A percentile compares a stretch with the other conserved stretches of the same genome.
Conservation (phyloP, 1,140 invertebrate genomes). For the Brachionus koreanus region DNA sequence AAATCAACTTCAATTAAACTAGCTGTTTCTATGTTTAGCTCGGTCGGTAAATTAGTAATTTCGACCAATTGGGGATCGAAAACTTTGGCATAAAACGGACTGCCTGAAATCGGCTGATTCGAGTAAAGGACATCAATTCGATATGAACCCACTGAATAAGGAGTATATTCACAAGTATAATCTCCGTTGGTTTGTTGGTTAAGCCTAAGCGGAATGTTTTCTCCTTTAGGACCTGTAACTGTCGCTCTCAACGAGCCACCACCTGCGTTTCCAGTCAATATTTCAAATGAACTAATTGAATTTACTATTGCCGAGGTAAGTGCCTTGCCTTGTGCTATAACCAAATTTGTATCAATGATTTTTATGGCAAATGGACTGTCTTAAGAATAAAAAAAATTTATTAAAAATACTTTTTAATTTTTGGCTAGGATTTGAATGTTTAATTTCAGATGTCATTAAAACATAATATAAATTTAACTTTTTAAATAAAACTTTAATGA, state of each 20-base stretch:
- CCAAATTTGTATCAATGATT: slow-evolving; percentile 51
- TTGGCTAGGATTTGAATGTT: too few species aligned
- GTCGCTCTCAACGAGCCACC: slow-evolving; percentile 10
- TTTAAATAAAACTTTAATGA: too few species aligned
- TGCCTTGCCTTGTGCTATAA: slow-evolving; percentile 48
- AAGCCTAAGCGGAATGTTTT: slow-evolving; percentile 2
- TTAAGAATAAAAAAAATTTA: neutral
- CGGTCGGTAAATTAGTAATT: neutral
- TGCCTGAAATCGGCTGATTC: slow-evolving; percentile 17
- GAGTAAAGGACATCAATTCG: slow-evolving; percentile 6
- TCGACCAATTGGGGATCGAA: slow-evolving; percentile 16
- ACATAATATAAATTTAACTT: too few species aligned
- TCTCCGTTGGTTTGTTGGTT: slow-evolving; percentile 27
- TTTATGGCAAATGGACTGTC: slow-evolving; percentile 52
- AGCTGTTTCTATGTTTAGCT: neutral
- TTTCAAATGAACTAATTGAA: slow-evolving; percentile 38
- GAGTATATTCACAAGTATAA: slow-evolving; percentile 30
- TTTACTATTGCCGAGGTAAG: slow-evolving; percentile 47
- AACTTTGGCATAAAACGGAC: slow-evolving; percentile 40
- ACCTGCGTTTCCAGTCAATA: slow-evolving; percentile 39
- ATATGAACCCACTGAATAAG: neutral
- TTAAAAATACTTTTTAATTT: neutral
- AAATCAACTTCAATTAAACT: slow-evolving; percentile 32
- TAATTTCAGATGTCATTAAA: too few species aligned
- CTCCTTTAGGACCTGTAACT: slow-evolving; percentile 27